Base-by-base conservation (phyloP, 92 coral and sea anemone genomes). In the Siderastrea radians region DNA sequence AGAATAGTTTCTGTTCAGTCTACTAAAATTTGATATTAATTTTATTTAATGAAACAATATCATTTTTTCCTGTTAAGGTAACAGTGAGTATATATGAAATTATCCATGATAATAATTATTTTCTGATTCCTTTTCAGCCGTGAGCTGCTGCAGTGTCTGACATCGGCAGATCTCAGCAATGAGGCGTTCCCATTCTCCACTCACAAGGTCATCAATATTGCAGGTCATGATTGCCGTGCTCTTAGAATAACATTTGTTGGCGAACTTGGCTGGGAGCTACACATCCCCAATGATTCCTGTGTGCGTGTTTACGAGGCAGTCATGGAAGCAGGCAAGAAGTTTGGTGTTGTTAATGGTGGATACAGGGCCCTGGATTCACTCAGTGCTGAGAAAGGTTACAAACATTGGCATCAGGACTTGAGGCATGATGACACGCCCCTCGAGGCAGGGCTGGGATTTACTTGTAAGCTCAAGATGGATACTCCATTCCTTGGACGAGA, bases 391-490 rank as follows among this genome's bases (percentile, higher is more conserved):
- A 97, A 97, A 79, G 93, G 85, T 3, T 97, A 92, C 86, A 97
- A 97, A 87, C 99, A 97, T 59, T 97, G 99, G 99, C 99, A 97
- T 75, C 96, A 92, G 81, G 99, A 97, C 74, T 83, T 97, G 44
- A 86, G 99, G 7, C 99, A 97, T 66, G 99, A 97, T 57, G 99
- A 97, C 78, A 96, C 99, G 0, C 99, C 99, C 26, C 91, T 97
- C 43, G 99, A 97, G 80, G 98, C 98, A 8, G 99, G 98, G 13
- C 85, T 97, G 74, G 98, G 98, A 1, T 97, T 97, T 84, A 97
- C 98, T 1, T 97, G 99, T 73, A 97, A 97, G 63, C 92, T 97
- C 54, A 97, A 97, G 80, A 88, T 84, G 8, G 98, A 95, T 82
- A 95, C 98, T 13, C 98, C 98, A 2, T 97, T 97, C 81, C 92